These are phyloP conservation scores for Mimas tiliae DNA, from an alignment of 2,888 invertebrate species.

Conservation along the genomic window DNA sequence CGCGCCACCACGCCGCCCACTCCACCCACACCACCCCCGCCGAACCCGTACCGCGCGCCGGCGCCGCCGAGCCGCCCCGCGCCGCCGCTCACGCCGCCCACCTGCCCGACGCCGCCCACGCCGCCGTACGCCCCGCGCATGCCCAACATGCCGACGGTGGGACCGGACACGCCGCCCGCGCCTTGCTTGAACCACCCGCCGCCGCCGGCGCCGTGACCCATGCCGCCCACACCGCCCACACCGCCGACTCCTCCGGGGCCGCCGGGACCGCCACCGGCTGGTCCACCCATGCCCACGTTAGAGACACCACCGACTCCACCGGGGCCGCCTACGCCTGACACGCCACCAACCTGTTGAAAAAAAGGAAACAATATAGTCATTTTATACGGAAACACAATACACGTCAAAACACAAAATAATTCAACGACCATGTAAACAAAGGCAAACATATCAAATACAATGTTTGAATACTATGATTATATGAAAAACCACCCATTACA, in stretches of 20 bases:
- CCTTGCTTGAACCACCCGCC: slow-evolving; percentile 37
- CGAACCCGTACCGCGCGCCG: slow-evolving; percentile 79
- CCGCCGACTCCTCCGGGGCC: slow-evolving; percentile 43
- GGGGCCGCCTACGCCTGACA: slow-evolving; percentile 30
- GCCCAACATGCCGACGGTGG: slow-evolving; percentile 46
- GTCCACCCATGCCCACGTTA: slow-evolving; percentile 46
- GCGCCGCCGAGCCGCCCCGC: slow-evolving; percentile 77
- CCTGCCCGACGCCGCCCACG: slow-evolving; percentile 45
- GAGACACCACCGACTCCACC: slow-evolving; percentile 48
- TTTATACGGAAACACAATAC: not conserved
- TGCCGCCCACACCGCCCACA: slow-evolving; percentile 47
- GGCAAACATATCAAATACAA: too few relatives aligned
- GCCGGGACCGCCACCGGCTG: slow-evolving; percentile 39
- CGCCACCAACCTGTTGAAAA: slow-evolving; percentile 41
- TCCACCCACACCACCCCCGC: slow-evolving; percentile 56
- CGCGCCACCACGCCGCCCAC: slow-evolving; percentile 82
- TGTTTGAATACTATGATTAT: too few relatives aligned
- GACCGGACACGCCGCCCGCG: slow-evolving; percentile 36
- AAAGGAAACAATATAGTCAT: not conserved
- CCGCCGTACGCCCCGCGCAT: slow-evolving; percentile 47
- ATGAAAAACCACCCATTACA: too few relatives aligned
- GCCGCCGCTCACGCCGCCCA: slow-evolving; percentile 44
- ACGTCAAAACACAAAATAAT: not conserved
- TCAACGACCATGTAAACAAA: not conserved
- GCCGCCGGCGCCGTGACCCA: slow-evolving; percentile 57